phyloP scores from a whole-genome alignment of 2,888 invertebrate species.

The Eristalis arbustorum region DNA sequence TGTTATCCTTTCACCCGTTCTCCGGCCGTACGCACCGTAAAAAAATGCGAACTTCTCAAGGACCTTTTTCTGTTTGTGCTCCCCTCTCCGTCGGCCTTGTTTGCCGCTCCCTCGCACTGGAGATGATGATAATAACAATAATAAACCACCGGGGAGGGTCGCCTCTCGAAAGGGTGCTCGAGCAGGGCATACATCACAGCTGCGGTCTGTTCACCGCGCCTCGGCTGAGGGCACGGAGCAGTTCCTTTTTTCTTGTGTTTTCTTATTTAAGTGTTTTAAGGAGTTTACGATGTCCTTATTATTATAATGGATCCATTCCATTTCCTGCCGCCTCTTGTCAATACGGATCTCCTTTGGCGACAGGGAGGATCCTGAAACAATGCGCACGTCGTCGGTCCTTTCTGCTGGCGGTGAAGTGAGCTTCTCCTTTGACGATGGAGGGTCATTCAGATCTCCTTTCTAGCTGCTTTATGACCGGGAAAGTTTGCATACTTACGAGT shows the following conservation, averaged over 20 bases:
- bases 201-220: not conserved
- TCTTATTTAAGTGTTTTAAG: not conserved
- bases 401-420: constrained; percentile 12
- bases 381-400: not conserved
- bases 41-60: constrained; percentile 37
- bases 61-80: not conserved
- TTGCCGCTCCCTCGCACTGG: not conserved
- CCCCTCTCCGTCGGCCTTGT: not conserved
- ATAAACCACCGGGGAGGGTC: constrained; percentile 26
- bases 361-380: not conserved
- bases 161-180: not conserved
- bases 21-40: constrained; percentile 31
- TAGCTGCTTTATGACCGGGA: constrained; percentile 9
- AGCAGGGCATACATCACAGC: not conserved
- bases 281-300: constrained; percentile 25
- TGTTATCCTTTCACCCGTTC: constrained; percentile 50
- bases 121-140: constrained; percentile 41
- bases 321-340: constrained; percentile 28
- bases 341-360: constrained; percentile 10
- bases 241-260: not conserved
- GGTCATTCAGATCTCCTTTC: not conserved
- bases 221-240: not conserved
- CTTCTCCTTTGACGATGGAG: not conserved
- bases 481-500: constrained; percentile 2
- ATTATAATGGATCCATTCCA: constrained; percentile 19